phyloP scores from a whole-genome alignment of 2,888 invertebrate species.

The Hemicrepidius hirtus region DNA sequence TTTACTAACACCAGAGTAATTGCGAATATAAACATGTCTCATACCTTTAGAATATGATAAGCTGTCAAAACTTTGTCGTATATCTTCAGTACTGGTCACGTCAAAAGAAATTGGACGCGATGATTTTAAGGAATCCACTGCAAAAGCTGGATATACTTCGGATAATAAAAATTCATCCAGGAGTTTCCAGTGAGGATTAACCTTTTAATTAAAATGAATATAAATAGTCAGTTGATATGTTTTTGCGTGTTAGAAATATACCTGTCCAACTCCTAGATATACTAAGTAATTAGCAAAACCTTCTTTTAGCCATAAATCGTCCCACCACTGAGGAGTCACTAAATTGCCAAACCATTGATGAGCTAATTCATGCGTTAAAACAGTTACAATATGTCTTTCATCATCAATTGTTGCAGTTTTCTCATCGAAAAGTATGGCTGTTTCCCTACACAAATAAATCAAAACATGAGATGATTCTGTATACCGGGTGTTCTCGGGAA shows the following conservation, averaged over 20 bases:
- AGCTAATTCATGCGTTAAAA: slow-evolving; percentile 81
- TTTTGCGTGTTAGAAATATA: slow-evolving; percentile 64
- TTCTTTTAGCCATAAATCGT: slow-evolving; percentile 83
- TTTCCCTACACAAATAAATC: slow-evolving; percentile 73
- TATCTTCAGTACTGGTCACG: slow-evolving; percentile 77
- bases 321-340: slow-evolving; percentile 83
- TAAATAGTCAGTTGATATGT: neutral
- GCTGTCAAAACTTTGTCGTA: slow-evolving; percentile 81
- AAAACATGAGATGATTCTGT: neutral
- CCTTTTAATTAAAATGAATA: slow-evolving; percentile 63
- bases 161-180: slow-evolving; percentile 74
- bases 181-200: slow-evolving; percentile 77
- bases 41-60: slow-evolving; percentile 83
- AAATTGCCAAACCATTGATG: slow-evolving; percentile 88
- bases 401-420: slow-evolving; percentile 72
- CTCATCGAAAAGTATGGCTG: slow-evolving; percentile 77
- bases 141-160: slow-evolving; percentile 76
- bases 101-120: slow-evolving; percentile 80
- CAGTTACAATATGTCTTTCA: slow-evolving; percentile 74
- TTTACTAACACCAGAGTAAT: too few species aligned
- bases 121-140: slow-evolving; percentile 76
- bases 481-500: too few species aligned
- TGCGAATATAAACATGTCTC: neutral
- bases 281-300: slow-evolving; percentile 83
- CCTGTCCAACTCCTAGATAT: slow-evolving; percentile 75